Base-by-base conservation (phyloP, 2,888 invertebrate species). In the Diplolepis rosae region DNA sequence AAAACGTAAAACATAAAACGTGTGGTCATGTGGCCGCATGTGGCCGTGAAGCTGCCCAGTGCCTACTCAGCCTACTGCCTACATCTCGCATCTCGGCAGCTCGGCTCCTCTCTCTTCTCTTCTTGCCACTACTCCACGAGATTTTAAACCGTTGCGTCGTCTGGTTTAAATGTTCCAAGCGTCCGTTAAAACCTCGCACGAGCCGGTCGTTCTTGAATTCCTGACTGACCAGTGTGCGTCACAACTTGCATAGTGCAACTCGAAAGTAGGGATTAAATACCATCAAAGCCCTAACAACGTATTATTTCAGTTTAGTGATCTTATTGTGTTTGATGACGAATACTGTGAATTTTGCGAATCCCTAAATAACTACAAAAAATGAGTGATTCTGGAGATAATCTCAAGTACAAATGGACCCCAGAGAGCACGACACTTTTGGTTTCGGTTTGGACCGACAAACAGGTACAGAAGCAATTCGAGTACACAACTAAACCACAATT, bases 391-490 rank as follows among this genome's bases (percentile, higher is more conserved):
- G 80, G 84, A 18, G 85, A 86, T 3, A 79, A 74, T 67, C 39
- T 71, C 2, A 89, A 89, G 71, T 88, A 88, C 71, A 89, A 88
- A 70, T 89, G 89, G 89, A 87, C 86, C 0, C 87, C 86, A 0
- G 89, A 88, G 45, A 88, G 89, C 66, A 88, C 88, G 2, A 79
- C 85, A 15, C 79, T 89, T 5, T 77, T 89, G 39, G 88, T 89
- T 9, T 88, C 88, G 4, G 84, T 89, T 3, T 89, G 89, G 89
- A 85, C 87, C 0, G 88, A 89, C 66, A 84, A 81, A 35, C 88
- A 88, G 68, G 88, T 89, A 9, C 89, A 89, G 69, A 88, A 88
- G 39, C 87, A 89, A 68, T 77, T 89, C 6, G 84, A 85, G 11
- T 85, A 84, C 52, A 73, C 88, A 0, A 69, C 82, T 4, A 86